Evolutionary conservation across 1,140 invertebrate species (phyloP).

Genomic region (Ceratitis capitata): DNA sequence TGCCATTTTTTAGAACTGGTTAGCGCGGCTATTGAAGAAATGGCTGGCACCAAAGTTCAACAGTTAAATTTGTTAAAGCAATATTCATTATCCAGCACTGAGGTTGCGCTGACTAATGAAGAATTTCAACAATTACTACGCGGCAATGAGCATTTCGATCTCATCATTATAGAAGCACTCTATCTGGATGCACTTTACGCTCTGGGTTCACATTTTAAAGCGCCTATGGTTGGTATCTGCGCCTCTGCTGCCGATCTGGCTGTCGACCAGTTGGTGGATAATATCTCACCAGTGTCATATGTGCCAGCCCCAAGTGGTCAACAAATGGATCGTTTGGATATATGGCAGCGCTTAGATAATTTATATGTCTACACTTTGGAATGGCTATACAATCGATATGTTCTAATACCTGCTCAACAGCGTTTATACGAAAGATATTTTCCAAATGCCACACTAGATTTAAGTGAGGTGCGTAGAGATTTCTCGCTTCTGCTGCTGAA

Average conservation of each 20-base stretch:
- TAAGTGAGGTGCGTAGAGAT: conserved; percentile 60
- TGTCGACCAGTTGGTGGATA: conserved; percentile 50
- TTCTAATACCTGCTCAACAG: conserved; percentile 52
- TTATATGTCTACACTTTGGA: conserved; percentile 42
- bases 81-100: too few relatives aligned
- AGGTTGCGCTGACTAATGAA: too few relatives aligned
- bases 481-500: conserved; percentile 68
- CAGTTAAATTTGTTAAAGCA: too few relatives aligned
- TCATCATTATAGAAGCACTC: conserved; percentile 54
- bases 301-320: conserved; percentile 46
- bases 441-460: conserved; percentile 60
- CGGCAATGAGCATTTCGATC: conserved; percentile 50
- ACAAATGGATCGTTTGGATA: conserved; percentile 41
- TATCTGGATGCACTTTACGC: conserved; percentile 49
- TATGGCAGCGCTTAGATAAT: conserved; percentile 62
- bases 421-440: conserved; percentile 57
- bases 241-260: conserved; percentile 49
- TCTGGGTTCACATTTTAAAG: conserved; percentile 56
- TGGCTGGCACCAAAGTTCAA: too few relatives aligned
- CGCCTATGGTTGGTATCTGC: conserved; percentile 52
- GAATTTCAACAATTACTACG: not conserved
- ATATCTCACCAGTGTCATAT: conserved; percentile 58
- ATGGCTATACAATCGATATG: conserved; percentile 9
- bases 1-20: too few relatives aligned
- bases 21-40: too few relatives aligned